Evolutionary conservation across 2,888 invertebrate genomes (phyloP).

Genomic region (Stramonita haemastoma): DNA sequence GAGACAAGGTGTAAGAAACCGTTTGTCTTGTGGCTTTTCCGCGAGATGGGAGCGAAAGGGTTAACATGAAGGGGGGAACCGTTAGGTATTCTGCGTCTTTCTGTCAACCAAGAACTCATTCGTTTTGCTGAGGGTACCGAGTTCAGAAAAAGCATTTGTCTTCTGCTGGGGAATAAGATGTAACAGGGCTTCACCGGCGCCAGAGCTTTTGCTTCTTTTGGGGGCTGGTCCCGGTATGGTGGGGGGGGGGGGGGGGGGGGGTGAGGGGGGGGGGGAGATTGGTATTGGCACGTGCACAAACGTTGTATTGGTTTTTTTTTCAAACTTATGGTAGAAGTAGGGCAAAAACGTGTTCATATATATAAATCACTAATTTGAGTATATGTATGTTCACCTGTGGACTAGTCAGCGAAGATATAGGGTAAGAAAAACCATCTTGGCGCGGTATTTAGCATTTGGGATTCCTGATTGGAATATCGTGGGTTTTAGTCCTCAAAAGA

Average conservation of each 20-base stretch:
- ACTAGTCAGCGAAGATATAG: not conserved
- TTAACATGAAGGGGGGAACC: not conserved
- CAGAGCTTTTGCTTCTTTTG: not conserved
- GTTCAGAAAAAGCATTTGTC: not conserved
- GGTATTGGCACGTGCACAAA: not conserved
- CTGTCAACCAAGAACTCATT: not conserved
- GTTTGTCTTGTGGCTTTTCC: not conserved
- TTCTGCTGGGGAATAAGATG: not conserved
- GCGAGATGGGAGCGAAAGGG: not conserved
- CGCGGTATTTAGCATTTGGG: not conserved
- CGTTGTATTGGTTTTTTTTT: not conserved
- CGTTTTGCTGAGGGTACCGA: not conserved
- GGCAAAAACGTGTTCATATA: too few species aligned
- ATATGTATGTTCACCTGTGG: not conserved
- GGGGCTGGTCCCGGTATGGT: not conserved
- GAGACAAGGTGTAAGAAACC: slow-evolving; percentile 20
- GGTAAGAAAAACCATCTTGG: not conserved
- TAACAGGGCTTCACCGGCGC: not conserved
- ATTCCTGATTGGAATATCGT: not conserved
- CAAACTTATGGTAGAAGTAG: not conserved
- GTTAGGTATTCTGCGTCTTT: not conserved
- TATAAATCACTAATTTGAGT: not conserved
- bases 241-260: not conserved
- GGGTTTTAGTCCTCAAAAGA: too few species aligned
- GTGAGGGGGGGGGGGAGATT: not conserved